These are phyloP conservation scores for Cyclophora punctaria DNA, from an alignment of 2,888 invertebrate species.

Conservation along the genomic window DNA sequence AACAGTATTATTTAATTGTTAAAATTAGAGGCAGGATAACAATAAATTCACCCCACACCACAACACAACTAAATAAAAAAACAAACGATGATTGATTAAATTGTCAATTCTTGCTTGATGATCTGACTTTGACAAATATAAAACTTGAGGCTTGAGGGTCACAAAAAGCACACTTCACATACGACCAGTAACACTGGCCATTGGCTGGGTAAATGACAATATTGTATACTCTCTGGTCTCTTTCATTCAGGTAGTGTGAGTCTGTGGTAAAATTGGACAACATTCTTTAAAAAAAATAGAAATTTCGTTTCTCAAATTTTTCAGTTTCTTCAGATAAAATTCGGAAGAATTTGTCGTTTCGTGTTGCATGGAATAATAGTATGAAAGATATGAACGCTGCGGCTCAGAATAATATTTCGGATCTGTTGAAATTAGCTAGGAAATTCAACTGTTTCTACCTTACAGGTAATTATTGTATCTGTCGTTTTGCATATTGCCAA, in stretches of 20 bases:
- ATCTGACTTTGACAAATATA: too few relatives aligned
- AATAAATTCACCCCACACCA: too few relatives aligned
- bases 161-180: too few relatives aligned
- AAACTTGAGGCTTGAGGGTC: too few relatives aligned
- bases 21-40: too few relatives aligned
- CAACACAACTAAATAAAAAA: not conserved
- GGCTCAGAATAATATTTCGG: constrained; percentile 60
- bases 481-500: not conserved
- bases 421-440: constrained; percentile 85
- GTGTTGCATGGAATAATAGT: constrained; percentile 42
- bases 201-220: too few relatives aligned
- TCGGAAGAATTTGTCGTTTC: constrained; percentile 1
- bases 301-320: too few relatives aligned
- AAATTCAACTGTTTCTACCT: constrained; percentile 93
- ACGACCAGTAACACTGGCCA: too few relatives aligned
- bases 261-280: constrained; percentile 7
- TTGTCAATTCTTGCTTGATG: not conserved
- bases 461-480: constrained; percentile 76
- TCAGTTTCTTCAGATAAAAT: not conserved
- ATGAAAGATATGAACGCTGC: constrained; percentile 70
- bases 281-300: constrained; percentile 7
- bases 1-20: too few relatives aligned
- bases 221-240: too few relatives aligned
- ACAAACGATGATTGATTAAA: not conserved
- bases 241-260: too few relatives aligned